These are phyloP conservation scores for Sylvia borin DNA, from an alignment of 2,797 vertebrate species.

Conservation along the genomic window DNA sequence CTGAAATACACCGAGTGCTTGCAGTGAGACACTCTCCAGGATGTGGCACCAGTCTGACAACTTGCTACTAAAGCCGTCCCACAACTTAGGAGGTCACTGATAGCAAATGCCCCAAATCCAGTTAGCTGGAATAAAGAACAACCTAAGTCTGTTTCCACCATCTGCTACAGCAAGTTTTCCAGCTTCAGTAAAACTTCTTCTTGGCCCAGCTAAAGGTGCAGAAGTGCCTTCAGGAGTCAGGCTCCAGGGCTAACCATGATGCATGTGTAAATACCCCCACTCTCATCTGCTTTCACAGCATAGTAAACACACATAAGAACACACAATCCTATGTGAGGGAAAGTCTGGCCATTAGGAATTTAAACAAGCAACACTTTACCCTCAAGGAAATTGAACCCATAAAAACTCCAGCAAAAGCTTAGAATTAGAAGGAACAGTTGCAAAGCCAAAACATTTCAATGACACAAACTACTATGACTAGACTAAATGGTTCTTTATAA, in stretches of 20 bases:
- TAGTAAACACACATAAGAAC: background rate
- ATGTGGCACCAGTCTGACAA: background rate
- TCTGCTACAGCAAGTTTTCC: background rate
- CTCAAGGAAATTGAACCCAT: background rate
- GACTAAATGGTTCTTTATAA: background rate
- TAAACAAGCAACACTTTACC: background rate
- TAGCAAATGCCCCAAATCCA: conserved; percentile 3
- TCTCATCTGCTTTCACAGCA: background rate
- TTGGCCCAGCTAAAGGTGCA: background rate
- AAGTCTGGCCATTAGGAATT: background rate
- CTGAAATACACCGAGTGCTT: background rate
- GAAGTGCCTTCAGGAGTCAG: background rate
- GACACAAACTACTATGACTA: background rate
- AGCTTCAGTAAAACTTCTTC: background rate
- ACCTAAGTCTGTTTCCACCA: background rate
- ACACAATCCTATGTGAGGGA: background rate
- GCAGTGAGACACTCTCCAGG: background rate
- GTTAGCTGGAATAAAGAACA: background rate
- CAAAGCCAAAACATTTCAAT: background rate
- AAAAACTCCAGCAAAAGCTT: background rate
- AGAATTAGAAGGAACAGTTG: background rate
- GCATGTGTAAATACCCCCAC: rapidly evolving
- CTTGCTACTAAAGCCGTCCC: background rate
- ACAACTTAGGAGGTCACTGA: background rate
- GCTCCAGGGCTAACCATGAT: background rate